Base-by-base conservation (phyloP, 2,113 vertebrate species). In the Prolemur simus region DNA sequence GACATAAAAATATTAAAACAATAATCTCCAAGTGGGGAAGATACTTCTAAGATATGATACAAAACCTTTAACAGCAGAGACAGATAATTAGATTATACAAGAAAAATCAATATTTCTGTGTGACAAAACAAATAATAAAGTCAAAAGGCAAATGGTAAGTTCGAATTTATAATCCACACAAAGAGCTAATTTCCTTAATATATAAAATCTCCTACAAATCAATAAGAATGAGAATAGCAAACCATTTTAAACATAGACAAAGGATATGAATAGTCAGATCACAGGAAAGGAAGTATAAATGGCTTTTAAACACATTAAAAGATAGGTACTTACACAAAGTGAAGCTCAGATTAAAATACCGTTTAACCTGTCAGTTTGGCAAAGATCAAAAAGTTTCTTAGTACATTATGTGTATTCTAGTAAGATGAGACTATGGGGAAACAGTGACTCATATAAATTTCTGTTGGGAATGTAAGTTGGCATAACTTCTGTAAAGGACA, bases 71-170 rank as follows among this genome's bases (percentile, higher is more conserved):
- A 66, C 27, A 85, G 8, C 39, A 81, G 27, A 95, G 63, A 78
- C 9, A 39, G 17, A 54, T 77, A 17, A 56, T 76, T 82, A 58
- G n/a, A 63, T 56, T 93, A 34, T 42, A 47, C 58, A 81, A 63
- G 60, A 63, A 86, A 97, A 94, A 83, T 89, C 27, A 45, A 23
- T 81, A 80, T 91, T 92, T 87, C 66, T 84, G 12, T 5, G 45
- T 64, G 47, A 83, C 1, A 60, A 66, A 96, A 90, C 54, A 60
- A 27, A 25, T n/a, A 47, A 69, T 47, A 76, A 85, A 84, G 25
- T 42, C 52, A 58, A 47, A 87, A 60, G 45, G 69, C 14, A 92
- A 90, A 87, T 42, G 37, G 49, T 5, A 89, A 73, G n/a, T 64
- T 89, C 21, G 78, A 74, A 91, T n/a, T 88, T 92, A 49, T 20